Evolutionary conservation across 1,140 invertebrate genomes (phyloP).

Genomic region (Monochamus saltuarius): DNA sequence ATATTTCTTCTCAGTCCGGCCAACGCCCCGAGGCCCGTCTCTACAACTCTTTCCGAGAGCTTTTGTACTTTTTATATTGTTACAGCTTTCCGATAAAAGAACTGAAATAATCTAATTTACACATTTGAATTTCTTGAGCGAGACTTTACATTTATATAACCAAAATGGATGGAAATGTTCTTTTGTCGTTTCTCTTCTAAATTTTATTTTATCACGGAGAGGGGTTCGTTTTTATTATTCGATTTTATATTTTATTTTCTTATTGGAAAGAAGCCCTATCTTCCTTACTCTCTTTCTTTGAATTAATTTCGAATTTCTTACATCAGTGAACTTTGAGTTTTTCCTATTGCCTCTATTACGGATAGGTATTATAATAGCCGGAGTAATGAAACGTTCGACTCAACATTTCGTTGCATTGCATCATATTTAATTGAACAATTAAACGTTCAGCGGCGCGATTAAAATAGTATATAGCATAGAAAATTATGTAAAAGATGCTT

Average conservation of each 20-base stretch:
- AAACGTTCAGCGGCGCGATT: too few species aligned
- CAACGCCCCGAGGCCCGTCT: conserved; percentile 27
- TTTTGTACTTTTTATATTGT: conserved; percentile 43
- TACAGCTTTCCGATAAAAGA: conserved; percentile 44
- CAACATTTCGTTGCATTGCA: too few species aligned
- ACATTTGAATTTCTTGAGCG: conserved; percentile 42
- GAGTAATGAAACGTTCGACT: too few species aligned
- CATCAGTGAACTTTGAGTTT: conserved; percentile 26
- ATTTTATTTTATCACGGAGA: conserved; percentile 33
- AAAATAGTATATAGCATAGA: too few species aligned
- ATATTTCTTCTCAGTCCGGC: conserved; percentile 31
- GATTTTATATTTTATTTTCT: conserved; percentile 36
- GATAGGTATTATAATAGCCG: too few species aligned
- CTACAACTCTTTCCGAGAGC: conserved; percentile 34
- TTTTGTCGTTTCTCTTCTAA: conserved; percentile 32
- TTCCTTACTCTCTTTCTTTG: conserved; percentile 21
- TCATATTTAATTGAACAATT: too few species aligned
- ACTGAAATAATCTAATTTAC: conserved; percentile 46
- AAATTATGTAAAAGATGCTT: too few species aligned
- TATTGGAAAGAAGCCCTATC: conserved; percentile 29
- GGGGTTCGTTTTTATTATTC: conserved; percentile 36
- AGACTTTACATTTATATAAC: conserved; percentile 44
- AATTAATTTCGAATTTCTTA: conserved; percentile 33
- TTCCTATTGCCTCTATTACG: neutral
- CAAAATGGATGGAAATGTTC: conserved; percentile 39